Base-by-base conservation (phyloP, 2,888 invertebrate genomes). In the Tetranychus piercei region DNA sequence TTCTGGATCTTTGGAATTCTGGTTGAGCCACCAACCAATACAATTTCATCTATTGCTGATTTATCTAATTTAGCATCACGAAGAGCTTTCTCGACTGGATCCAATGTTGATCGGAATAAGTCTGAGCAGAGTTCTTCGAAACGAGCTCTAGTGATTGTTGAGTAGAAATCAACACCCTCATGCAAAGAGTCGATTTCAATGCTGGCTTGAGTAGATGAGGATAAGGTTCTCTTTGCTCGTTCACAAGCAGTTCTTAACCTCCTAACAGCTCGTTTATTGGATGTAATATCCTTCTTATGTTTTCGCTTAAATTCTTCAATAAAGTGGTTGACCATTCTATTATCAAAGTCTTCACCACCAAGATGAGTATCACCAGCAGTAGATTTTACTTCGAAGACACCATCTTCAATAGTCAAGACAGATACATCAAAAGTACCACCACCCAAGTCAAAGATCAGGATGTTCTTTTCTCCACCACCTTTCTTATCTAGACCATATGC, bases 1-100 rank as follows among this genome's bases (percentile, higher is more conserved):
- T 95, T 94, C 85, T 97, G 96, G 80, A 97, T 92, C 85, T 94
- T 96, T 75, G 96, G 97, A 81, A 97, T 96, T 84, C 96, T 90
- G 64, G 96, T 97, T 72, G 96, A 96, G 73, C 94, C 96, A 79
- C 96, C 96, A 75, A 86, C 86, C 76, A 86, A 80, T 75, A 86
- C 96, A 89, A 86, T 85, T 76, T 86, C 86, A 78, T 82, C 92
- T 84, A 97, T 89, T 80, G 88, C 87, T 4, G 88, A 84, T 83
- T 96, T 97, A 85, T 95, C 94, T 88, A 97, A 88, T 84, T 96
- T 95, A 77, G 96, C 94, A 83, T 97, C 96, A 77, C 92, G 88
- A 75, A 97, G 85, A 6, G 95, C 89, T 84, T 95, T 96, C 84
- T 97, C 95, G 0, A 97, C 96, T 6, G 95, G 95, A 81, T 94